Conservation (phyloP, 2,797 vertebrate species). For the Notolabrus celidotus region DNA sequence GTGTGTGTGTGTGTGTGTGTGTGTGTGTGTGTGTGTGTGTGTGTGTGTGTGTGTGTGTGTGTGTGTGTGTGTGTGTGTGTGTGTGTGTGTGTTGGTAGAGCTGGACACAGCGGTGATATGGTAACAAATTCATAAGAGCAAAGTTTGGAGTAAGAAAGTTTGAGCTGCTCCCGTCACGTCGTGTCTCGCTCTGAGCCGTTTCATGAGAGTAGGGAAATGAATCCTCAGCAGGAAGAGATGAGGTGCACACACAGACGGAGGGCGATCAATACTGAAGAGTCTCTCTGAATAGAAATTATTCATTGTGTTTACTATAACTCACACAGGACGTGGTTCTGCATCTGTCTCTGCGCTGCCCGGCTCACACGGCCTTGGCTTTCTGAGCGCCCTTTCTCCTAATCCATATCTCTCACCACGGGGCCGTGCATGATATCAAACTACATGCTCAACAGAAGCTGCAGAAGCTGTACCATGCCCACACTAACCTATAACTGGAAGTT, state of each 20-base stretch:
- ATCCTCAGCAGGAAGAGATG: slow-evolving; percentile 37
- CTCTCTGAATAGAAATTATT: slow-evolving; percentile 65
- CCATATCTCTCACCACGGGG: neutral
- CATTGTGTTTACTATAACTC: slow-evolving; percentile 64
- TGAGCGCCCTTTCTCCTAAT: slow-evolving; percentile 5
- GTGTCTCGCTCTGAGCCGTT: slow-evolving; percentile 34
- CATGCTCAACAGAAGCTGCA: neutral
- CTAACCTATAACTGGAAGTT: too few relatives aligned
- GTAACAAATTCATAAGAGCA: slow-evolving; percentile 18
- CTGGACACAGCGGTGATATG: slow-evolving; percentile 7
- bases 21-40: too few relatives aligned
- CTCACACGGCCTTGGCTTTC: slow-evolving; percentile 11
- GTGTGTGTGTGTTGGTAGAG: too few relatives aligned
- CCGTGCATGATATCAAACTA: neutral
- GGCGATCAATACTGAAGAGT: slow-evolving; percentile 58
- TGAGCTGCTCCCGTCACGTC: slow-evolving; percentile 15
- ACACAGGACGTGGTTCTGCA: slow-evolving; percentile 39
- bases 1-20: too few relatives aligned
- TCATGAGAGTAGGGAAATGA: slow-evolving; percentile 43
- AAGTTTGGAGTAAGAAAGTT: slow-evolving; percentile 49
- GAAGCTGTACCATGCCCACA: neutral
- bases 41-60: neutral
- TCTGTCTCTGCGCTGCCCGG: neutral
- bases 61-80: neutral
- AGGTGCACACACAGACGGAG: slow-evolving; percentile 25